A percentile compares a stretch with the other conserved stretches of the same genome.
Conservation (phyloP, 2,888 invertebrate species). For the Agriopis leucophaearia region DNA sequence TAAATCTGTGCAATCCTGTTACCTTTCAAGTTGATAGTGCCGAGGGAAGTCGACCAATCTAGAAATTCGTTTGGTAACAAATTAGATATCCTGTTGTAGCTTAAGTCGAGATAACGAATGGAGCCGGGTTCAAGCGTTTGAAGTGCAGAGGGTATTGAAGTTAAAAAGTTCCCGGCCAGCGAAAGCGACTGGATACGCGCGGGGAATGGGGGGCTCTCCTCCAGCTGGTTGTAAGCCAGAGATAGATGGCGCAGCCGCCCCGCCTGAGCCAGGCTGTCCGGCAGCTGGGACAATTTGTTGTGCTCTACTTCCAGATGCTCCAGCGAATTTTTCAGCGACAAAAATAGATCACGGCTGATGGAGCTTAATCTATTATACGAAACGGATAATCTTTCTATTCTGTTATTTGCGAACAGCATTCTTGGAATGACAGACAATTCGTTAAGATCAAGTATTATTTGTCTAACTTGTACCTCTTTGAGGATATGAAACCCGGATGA, state of each 20-base stretch:
- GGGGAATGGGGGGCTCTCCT: constrained; percentile 88
- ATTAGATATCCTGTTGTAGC: constrained; percentile 94
- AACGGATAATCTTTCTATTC: constrained; percentile 91
- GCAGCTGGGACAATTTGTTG: constrained; percentile 90
- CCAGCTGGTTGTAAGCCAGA: constrained; percentile 91
- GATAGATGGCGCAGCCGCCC: constrained; percentile 92
- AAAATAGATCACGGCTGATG: constrained; percentile 90
- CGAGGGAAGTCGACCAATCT: constrained; percentile 92
- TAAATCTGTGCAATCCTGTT: constrained; percentile 92
- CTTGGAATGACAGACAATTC: constrained; percentile 89
- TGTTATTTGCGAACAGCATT: constrained; percentile 89
- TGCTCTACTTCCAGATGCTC: constrained; percentile 94
- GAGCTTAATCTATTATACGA: constrained; percentile 91
- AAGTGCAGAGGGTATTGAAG: constrained; percentile 90
- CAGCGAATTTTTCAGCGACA: constrained; percentile 90
- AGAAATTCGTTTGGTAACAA: constrained; percentile 92
- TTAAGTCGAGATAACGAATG: constrained; percentile 93
- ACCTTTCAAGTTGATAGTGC: constrained; percentile 93
- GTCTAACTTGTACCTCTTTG: constrained; percentile 90
- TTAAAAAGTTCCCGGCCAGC: constrained; percentile 93
- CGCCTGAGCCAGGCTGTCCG: constrained; percentile 89
- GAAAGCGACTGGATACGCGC: constrained; percentile 91
- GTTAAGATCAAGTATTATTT: constrained; percentile 94
- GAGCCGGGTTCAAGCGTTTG: constrained; percentile 91
- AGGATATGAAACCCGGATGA: constrained; percentile 89